Evolutionary conservation across 2,797 vertebrate species (phyloP), one percentile per base, ranked within the genome.

Genomic region (Microhierax caerulescens): DNA sequence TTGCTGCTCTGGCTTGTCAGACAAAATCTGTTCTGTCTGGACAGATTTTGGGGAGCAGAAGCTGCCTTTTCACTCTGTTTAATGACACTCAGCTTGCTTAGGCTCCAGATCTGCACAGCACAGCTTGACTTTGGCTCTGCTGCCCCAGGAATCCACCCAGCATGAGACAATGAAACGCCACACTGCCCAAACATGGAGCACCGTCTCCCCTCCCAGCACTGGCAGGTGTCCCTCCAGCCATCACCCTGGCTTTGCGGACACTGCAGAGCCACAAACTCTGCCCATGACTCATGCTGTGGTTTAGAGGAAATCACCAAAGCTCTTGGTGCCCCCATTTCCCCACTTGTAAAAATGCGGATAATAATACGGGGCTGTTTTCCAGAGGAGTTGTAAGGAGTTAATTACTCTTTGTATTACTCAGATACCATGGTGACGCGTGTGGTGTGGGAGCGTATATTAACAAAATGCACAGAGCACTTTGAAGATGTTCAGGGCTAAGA

Each of bases 341-440:
- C 78, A 67, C 59, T 75, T 70, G 77, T 95, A 91, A 93, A 93
- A 92, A 94, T 61, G 81, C 6, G 85, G 92, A 22, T 95, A 95
- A 95, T 92, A 61, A 92, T 10, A 89, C 10, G 7, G 85, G 79
- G 54, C 37, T 82, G 86, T 30, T 90, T 53, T 79, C 69, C 87
- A 63, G 57, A 15, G 51, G 56, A 93, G 76, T 23, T 65, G 85
- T 47, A 53, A 56, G 73, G 81, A 89, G 86, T 48, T 92, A 93
- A 93, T 94, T 86, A 86, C 81, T 34, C 72, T 4, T 4, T 1
- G 63, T 23, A 75, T 94, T 95, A 90, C 92, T 95, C 94, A 90
- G 94, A 9, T 83, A 72, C 89, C 85, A 86, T 82, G 94, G 94
- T 78, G 92, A 94, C 59, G 89, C 73, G 77, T 18, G 78, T 2